Conservation (phyloP, 2,113 vertebrate genomes). For the Mustelus asterias region DNA sequence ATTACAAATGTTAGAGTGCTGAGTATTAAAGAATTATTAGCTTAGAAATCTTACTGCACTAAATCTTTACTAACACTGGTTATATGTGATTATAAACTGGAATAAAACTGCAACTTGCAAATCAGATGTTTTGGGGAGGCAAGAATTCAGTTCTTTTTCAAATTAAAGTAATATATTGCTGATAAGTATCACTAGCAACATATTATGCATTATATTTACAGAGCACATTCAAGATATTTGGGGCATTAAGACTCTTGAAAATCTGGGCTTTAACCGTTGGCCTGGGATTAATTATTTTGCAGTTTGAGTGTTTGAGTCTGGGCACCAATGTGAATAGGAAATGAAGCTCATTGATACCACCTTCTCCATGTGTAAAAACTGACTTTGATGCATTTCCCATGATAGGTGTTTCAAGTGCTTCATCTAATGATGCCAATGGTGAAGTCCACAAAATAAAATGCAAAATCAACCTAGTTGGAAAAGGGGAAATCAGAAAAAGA, state of each 20-base stretch:
- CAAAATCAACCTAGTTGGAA: not conserved
- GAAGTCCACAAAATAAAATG: not conserved
- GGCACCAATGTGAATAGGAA: not conserved
- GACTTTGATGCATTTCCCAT: not conserved
- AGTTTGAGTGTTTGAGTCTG: not conserved
- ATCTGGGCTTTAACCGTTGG: not conserved
- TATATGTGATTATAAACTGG: not conserved
- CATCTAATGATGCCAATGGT: not conserved
- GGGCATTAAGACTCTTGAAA: not conserved
- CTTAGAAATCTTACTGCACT: not conserved
- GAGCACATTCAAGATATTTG: not conserved
- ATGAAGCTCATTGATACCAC: not conserved
- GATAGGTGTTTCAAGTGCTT: not conserved
- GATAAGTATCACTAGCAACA: not conserved
- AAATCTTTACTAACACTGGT: not conserved
- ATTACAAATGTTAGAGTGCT: not conserved
- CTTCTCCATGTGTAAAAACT: not conserved
- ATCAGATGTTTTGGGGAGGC: not conserved
- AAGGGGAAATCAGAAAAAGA: not conserved
- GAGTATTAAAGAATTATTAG: not conserved
- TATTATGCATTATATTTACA: not conserved
- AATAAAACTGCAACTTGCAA: not conserved
- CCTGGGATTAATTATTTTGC: not conserved
- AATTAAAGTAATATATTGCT: not conserved
- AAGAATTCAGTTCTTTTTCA: not conserved